A percentile compares a stretch with the other conserved stretches of the same genome.
These are phyloP conservation scores for Arrhamphus sclerolepis DNA, from an alignment of 2,797 vertebrate genomes.

Conservation along the genomic window DNA sequence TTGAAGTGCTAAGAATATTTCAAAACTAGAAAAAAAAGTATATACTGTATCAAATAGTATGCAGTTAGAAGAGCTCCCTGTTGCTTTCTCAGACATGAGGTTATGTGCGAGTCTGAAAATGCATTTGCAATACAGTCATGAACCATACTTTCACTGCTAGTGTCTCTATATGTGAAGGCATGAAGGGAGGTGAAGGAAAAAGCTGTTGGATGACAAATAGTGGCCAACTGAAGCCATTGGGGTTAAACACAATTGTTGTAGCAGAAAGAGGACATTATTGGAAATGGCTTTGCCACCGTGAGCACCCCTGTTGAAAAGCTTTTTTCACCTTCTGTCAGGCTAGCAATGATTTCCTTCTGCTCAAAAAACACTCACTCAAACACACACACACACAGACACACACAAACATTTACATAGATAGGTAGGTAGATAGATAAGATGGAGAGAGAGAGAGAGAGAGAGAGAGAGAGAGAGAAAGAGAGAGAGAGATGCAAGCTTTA, in stretches of 20 bases:
- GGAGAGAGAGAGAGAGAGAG: too few species aligned
- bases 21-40: neutral
- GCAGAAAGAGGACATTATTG: slow-evolving; percentile 84
- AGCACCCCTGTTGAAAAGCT: slow-evolving; percentile 77
- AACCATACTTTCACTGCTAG: slow-evolving; percentile 43
- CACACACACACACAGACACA: neutral
- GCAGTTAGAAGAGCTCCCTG: neutral
- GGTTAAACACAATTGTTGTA: slow-evolving; percentile 84
- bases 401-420: too few species aligned
- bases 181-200: slow-evolving; percentile 52
- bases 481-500: slow-evolving; percentile 47
- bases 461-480: too few species aligned
- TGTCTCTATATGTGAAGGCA: slow-evolving; percentile 54
- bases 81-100: slow-evolving; percentile 28
- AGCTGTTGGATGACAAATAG: slow-evolving; percentile 76
- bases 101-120: slow-evolving; percentile 36
- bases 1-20: too few species aligned
- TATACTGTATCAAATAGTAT: neutral
- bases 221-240: slow-evolving; percentile 78
- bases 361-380: slow-evolving; percentile 21
- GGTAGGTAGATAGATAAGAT: too few species aligned
- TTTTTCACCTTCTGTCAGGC: slow-evolving; percentile 66
- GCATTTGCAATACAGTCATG: slow-evolving; percentile 38
- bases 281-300: slow-evolving; percentile 80
- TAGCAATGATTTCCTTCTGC: slow-evolving; percentile 70